Conservation (phyloP, 2,113 vertebrate genomes). For the Spermophilus dauricus region DNA sequence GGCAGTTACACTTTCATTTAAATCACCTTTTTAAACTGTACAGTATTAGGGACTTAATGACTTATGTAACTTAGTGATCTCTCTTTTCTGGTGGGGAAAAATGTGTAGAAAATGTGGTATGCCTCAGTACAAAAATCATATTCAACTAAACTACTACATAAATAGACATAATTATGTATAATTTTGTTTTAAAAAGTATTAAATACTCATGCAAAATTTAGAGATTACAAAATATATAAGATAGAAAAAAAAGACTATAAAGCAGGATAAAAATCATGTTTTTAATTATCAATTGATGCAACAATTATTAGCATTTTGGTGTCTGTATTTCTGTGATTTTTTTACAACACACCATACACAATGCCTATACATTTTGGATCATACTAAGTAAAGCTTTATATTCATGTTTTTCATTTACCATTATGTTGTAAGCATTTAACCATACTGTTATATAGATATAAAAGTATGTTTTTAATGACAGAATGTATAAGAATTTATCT, state of each 20-base stretch:
- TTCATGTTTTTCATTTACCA: background rate
- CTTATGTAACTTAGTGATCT: background rate
- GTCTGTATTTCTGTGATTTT: constrained; percentile 35
- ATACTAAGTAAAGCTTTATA: constrained; percentile 23
- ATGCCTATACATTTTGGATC: background rate
- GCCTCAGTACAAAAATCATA: background rate
- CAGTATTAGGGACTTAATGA: background rate
- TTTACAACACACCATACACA: background rate
- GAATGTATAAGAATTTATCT: background rate
- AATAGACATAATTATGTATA: constrained; percentile 64
- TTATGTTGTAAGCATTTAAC: background rate
- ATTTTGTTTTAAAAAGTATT: constrained; percentile 63
- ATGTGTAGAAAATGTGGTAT: background rate
- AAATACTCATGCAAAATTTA: constrained; percentile 49
- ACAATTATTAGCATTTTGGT: constrained; percentile 13
- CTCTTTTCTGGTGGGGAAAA: constrained; percentile 6
- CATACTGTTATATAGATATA: background rate
- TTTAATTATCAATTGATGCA: constrained; percentile 43
- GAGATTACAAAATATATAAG: constrained; percentile 56
- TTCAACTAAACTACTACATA: constrained; percentile 62
- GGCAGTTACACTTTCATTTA: constrained; percentile 18
- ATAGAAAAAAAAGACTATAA: constrained; percentile 39
- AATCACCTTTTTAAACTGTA: constrained; percentile 26
- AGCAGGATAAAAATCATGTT: background rate
- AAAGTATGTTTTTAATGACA: constrained; percentile 32